A percentile compares a stretch with the other conserved stretches of the same genome.
Evolutionary conservation across 2,113 vertebrate species (phyloP).

Genomic region (Gorsachius goisagi): DNA sequence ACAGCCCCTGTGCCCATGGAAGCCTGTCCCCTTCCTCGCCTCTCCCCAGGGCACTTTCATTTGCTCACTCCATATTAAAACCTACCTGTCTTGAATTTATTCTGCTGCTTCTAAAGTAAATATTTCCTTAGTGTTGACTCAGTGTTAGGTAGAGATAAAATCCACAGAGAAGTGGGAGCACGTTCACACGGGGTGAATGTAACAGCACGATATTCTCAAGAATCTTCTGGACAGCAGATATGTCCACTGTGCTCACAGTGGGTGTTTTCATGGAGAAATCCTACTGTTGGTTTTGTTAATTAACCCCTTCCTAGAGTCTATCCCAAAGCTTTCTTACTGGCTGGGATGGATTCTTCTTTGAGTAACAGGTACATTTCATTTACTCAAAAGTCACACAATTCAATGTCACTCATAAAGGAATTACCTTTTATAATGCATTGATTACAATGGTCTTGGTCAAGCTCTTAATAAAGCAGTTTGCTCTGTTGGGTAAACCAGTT

Average conservation of each 20-base stretch:
- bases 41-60: neutral
- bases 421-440: neutral
- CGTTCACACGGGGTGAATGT: accelerated
- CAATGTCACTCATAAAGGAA: neutral
- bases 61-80: neutral
- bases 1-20: neutral
- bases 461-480: neutral
- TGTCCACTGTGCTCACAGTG: neutral
- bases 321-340: neutral
- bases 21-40: neutral
- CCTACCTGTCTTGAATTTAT: neutral
- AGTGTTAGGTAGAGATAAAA: neutral
- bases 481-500: neutral
- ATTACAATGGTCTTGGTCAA: neutral
- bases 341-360: neutral
- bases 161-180: neutral
- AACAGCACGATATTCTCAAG: neutral
- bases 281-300: neutral
- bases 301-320: neutral
- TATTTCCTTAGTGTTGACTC: neutral
- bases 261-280: neutral
- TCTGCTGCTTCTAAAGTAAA: neutral
- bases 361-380: neutral
- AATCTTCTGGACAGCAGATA: neutral
- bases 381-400: neutral